Evolutionary conservation across 2,797 vertebrate species (phyloP), one percentile per base, ranked within the genome.

Genomic region (Mus minutoides): DNA sequence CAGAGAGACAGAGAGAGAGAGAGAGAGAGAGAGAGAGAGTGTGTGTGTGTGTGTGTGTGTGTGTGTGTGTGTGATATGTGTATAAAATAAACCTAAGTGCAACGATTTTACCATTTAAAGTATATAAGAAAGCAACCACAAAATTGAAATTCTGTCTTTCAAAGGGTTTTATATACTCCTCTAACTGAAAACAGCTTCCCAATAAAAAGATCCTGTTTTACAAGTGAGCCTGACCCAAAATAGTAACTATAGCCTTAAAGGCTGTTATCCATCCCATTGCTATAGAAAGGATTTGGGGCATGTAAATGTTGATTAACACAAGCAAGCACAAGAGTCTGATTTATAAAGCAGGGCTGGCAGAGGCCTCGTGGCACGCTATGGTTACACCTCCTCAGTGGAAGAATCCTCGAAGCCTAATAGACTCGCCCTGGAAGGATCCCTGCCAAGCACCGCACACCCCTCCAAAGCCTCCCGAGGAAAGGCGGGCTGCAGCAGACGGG

Each of bases 121-220:
- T 97, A 96, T 93, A 96, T 97, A 96, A 97, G 92, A 96, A 31
- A 71, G 91, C 87, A 98, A 98, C 97, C 97, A 98, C 97, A 98
- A 98, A 98, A 98, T 96, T 97, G 88, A 98, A 98, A 97, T 97
- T 98, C 91, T 98, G 64, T 97, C 92, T 96, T 98, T 97, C 58
- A 52, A 96, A 97, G 97, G 92, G 76, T 98, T 98, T 98, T 97
- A 98, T 96, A 67, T 97, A 97, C 88, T 96, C 46, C 58, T 96
- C 76, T 98, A 98, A 98, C 97, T 76, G 2, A 98, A 98, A 98
- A 24, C 97, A 98, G 97, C 90, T 97, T 98, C 91, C 87, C 89
- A 97, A 96, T 97, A 98, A 98, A 98, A 98, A 97, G 56, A 95
- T 93, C 96, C 22, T 87, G 26, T 98, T 98, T 98, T 98, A 96